A percentile compares a stretch with the other conserved stretches of the same genome.
phyloP scores from a whole-genome alignment of 1,140 invertebrate genomes.

The Atopsyche davidsoni region DNA sequence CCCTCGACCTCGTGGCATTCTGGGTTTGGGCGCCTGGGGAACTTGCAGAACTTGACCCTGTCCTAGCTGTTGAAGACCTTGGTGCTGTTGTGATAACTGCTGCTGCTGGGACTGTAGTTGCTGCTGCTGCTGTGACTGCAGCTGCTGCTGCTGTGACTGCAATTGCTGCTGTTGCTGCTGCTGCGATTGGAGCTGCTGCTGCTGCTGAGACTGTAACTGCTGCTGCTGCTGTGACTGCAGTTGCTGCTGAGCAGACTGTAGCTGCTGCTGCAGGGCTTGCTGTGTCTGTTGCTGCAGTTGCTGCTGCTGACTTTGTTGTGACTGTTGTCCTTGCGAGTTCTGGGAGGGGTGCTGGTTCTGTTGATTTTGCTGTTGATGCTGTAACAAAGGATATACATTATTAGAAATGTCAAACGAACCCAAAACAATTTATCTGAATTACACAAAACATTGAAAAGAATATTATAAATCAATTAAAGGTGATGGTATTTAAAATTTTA shows the following conservation, averaged over 20 bases:
- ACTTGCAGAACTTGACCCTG: conserved; percentile 42
- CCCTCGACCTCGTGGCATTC: conserved; percentile 67
- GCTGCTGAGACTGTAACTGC: conserved; percentile 36
- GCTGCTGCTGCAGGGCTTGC: conserved; percentile 38
- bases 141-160: conserved; percentile 18
- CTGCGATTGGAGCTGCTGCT: conserved; percentile 32
- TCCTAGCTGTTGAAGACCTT: conserved; percentile 39
- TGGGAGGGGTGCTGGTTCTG: conserved; percentile 40
- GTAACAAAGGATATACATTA: conserved; percentile 25
- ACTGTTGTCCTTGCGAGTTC: conserved; percentile 34
- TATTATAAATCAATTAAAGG: too few species aligned
- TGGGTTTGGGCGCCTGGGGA: conserved; percentile 44
- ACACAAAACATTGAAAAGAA: too few species aligned
- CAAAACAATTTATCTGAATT: too few species aligned
- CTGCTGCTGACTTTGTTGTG: conserved; percentile 36
- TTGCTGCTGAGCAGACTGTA: conserved; percentile 38
- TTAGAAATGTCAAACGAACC: too few species aligned
- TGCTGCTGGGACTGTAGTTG: conserved; percentile 34
- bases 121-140: conserved; percentile 14
- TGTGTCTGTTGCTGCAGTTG: conserved; percentile 37
- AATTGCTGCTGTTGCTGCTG: conserved; percentile 32
- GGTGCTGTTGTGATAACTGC: conserved; percentile 25
- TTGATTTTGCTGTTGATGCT: conserved; percentile 40
- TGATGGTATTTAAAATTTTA: too few species aligned
- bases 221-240: conserved; percentile 45